Conservation (phyloP, 2,888 invertebrate genomes). For the Orthosia incerta region DNA sequence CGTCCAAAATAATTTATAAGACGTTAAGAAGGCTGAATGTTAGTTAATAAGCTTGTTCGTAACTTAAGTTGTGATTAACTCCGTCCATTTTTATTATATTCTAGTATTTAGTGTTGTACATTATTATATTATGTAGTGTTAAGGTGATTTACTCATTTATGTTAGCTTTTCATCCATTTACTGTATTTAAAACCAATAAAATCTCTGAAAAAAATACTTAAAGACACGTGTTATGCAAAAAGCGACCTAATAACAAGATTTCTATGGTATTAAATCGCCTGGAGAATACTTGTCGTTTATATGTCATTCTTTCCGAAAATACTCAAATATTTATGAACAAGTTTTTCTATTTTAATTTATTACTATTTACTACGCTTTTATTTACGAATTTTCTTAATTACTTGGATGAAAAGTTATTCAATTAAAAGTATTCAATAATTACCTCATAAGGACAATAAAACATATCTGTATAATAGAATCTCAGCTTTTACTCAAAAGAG, state of each 20-base stretch:
- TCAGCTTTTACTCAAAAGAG: neutral
- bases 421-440: constrained; percentile 34
- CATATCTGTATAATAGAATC: constrained; percentile 15
- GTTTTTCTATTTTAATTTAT: too few relatives aligned
- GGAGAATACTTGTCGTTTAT: neutral
- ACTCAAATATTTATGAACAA: neutral
- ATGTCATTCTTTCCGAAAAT: neutral
- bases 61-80: constrained; percentile 51
- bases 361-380: too few relatives aligned
- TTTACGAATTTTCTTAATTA: neutral
- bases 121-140: constrained; percentile 20
- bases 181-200: neutral
- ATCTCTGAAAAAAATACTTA: neutral
- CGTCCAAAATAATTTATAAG: constrained; percentile 38
- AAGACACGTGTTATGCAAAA: neutral
- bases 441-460: constrained; percentile 49
- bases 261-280: neutral
- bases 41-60: constrained; percentile 53
- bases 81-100: constrained; percentile 58
- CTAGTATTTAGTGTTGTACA: constrained; percentile 49
- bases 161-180: constrained; percentile 19
- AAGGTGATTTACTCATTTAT: constrained; percentile 10
- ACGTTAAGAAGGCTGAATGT: constrained; percentile 69
- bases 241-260: fast-evolving
- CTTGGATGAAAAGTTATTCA: constrained; percentile 13